Conservation (phyloP, 2,888 invertebrate species). For the Volucella zonaria region DNA sequence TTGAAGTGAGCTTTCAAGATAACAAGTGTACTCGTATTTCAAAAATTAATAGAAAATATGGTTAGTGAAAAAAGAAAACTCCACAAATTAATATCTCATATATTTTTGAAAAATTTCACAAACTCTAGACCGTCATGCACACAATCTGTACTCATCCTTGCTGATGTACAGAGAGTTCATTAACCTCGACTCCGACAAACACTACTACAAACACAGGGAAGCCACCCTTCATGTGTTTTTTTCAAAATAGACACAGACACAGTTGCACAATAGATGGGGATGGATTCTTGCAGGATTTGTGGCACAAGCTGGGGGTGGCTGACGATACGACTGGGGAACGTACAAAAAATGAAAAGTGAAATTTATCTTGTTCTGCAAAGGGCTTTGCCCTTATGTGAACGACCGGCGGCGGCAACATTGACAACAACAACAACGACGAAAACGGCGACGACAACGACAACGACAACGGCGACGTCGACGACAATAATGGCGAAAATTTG, state of each 20-base stretch:
- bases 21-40: neutral
- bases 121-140: slow-evolving; percentile 58
- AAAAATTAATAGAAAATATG: slow-evolving; percentile 51
- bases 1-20: slow-evolving; percentile 76
- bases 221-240: slow-evolving; percentile 61
- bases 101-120: slow-evolving; percentile 36
- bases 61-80: slow-evolving; percentile 61
- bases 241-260: slow-evolving; percentile 19
- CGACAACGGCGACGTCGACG: slow-evolving; percentile 75
- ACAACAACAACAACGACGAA: slow-evolving; percentile 74
- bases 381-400: slow-evolving; percentile 73
- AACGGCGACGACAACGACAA: slow-evolving; percentile 74
- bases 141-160: slow-evolving; percentile 69
- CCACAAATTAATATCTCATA: slow-evolving; percentile 11
- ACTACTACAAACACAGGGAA: slow-evolving; percentile 25
- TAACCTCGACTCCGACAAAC: slow-evolving; percentile 62
- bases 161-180: slow-evolving; percentile 61
- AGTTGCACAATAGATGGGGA: slow-evolving; percentile 36
- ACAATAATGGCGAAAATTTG: slow-evolving; percentile 39
- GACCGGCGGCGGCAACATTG: slow-evolving; percentile 55
- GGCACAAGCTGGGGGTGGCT: neutral
- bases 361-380: slow-evolving; percentile 77
- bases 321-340: slow-evolving; percentile 41
- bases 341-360: slow-evolving; percentile 82
- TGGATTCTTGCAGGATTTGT: slow-evolving; percentile 57